Evolutionary conservation across 2,888 invertebrate genomes (phyloP), one percentile per base, ranked within the genome.

Genomic region (Beris chalybata): DNA sequence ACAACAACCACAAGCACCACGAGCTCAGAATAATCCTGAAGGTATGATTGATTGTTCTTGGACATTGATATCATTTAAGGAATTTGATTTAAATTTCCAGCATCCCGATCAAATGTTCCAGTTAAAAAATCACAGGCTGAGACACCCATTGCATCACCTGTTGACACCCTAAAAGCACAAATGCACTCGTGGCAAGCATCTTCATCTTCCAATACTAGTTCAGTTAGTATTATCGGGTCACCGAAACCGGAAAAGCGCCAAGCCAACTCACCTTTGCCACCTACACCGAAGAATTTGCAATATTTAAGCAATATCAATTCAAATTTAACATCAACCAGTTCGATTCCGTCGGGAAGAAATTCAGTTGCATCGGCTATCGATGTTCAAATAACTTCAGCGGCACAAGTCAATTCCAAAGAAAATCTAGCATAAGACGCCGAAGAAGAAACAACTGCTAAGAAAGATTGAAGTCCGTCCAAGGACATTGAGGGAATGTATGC

Each of bases 401-500:
- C 13, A 12, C 83, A 71, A 81, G 82, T 9, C 81, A 82, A 58
- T 81, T 83, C 66, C 79, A 80, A 4, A 68, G 72, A 65, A 70
- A 74, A 68, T 70, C 65, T 72, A 67, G 65, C 57, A 59, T 71
- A 50, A 66, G 73, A 67, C 79, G 4, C 77, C 80, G 1, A 82
- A 73, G 43, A 80, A 75, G 74, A 73, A 75, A 55, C 77, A 74
- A 66, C 78, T 77, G 59, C 82, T 80, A 72, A 80, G 78, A 75
- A 81, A 81, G 75, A 79, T 76, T 73, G 82, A 54, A 86, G 86
- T 74, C 86, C 86, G 1, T 83, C 85, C 29, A 85, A 87, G 70
- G 90, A 90, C 72, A 81, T 93, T n/a, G 93, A 93, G 73, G 93
- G 92, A 74, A 91, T 94, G 88, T 94, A 94, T 78, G 93, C 93